Conservation (phyloP, 2,888 invertebrate species). For the Ichneumon xanthorius region DNA sequence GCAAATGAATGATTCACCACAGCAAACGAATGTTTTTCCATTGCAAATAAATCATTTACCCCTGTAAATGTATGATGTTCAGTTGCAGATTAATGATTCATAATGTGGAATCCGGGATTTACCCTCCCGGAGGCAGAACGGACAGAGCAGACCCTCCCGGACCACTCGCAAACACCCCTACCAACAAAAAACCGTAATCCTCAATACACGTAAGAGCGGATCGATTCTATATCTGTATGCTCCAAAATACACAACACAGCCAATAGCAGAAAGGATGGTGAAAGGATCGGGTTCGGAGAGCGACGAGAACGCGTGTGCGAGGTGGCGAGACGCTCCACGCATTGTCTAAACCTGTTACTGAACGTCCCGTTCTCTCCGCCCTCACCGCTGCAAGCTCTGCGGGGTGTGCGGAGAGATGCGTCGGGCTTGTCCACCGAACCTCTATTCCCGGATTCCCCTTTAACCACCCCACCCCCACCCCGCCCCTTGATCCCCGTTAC, state of each 20-base stretch:
- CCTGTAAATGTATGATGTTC: too few relatives aligned
- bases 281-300: not conserved
- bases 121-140: too few relatives aligned
- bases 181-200: not conserved
- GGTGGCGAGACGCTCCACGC: conserved; percentile 55
- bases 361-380: conserved; percentile 39
- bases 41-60: too few relatives aligned
- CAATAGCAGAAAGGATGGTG: not conserved
- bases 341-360: conserved; percentile 69
- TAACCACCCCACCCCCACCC: conserved; percentile 4
- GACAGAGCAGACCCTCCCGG: too few relatives aligned
- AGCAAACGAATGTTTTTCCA: too few relatives aligned
- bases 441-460: conserved; percentile 20
- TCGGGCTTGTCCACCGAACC: conserved; percentile 57
- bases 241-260: not conserved
- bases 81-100: too few relatives aligned
- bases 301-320: conserved; percentile 28
- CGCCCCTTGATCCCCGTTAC: conserved; percentile 35
- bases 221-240: too few relatives aligned
- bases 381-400: conserved; percentile 19
- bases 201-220: not conserved
- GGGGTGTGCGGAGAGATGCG: conserved; percentile 49
- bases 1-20: too few relatives aligned
- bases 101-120: too few relatives aligned
- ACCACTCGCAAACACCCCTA: too few relatives aligned